Percentiles rank a stretch among this genome's conserved stretches.
These are phyloP conservation scores for Eulimnadia texana DNA, from an alignment of 1,140 invertebrate species.

Conservation along the genomic window DNA sequence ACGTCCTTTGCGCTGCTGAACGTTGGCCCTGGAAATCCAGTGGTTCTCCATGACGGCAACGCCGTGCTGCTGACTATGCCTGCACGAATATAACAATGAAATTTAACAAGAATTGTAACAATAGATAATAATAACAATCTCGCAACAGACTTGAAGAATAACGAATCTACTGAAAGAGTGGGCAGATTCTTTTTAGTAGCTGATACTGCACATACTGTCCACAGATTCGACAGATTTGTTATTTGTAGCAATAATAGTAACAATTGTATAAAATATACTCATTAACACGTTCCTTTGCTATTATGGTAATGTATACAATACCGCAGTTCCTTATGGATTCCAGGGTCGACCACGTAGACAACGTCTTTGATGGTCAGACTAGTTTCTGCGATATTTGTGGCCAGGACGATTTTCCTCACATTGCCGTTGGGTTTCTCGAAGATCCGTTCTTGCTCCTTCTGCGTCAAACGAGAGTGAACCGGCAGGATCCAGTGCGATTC, in stretches of 20 bases:
- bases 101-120: not conserved
- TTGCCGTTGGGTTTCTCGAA: constrained; percentile 28
- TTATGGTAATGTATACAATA: constrained; percentile 10
- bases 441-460: constrained; percentile 31
- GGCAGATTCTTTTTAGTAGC: no score
- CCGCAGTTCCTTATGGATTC: constrained; percentile 33
- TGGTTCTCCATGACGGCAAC: constrained; percentile 28
- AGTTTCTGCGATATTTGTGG: constrained; percentile 38
- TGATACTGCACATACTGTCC: no score
- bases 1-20: constrained; percentile 46
- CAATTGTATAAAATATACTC: no score
- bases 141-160: not conserved
- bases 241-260: no score
- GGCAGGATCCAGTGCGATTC: constrained; percentile 26
- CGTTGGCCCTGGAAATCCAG: constrained; percentile 44
- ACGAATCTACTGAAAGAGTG: no score
- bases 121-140: no score
- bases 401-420: constrained; percentile 33
- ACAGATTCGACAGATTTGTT: no score
- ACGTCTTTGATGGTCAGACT: constrained; percentile 39
- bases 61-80: constrained; percentile 14
- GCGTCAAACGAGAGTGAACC: constrained; percentile 32
- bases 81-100: not conserved
- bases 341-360: constrained; percentile 37
- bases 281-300: no score